A percentile compares a stretch with the other conserved stretches of the same genome.
Evolutionary conservation across 2,888 invertebrate species (phyloP).

Genomic region (Choristoneura rosaceana): DNA sequence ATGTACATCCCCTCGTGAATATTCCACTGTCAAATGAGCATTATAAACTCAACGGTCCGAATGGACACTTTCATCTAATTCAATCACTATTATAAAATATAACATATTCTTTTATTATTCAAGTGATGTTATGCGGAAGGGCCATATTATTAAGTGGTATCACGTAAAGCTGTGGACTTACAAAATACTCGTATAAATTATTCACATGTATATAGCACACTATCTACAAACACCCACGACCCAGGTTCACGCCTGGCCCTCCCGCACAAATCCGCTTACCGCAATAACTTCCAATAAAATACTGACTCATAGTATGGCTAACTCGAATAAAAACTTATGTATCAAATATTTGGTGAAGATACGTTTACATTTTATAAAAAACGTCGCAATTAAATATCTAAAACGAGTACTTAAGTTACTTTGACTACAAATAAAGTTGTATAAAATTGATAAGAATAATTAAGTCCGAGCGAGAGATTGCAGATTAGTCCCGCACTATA

Average conservation of each 20-base stretch:
- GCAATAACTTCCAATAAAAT: conserved; percentile 79
- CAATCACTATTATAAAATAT: conserved; percentile 80
- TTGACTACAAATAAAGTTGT: conserved; percentile 78
- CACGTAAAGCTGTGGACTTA: conserved; percentile 85
- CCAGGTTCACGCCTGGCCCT: conserved; percentile 76
- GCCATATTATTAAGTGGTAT: conserved; percentile 76
- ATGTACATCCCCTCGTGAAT: conserved; percentile 75
- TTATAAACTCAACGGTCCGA: conserved; percentile 75
- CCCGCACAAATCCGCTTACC: conserved; percentile 74
- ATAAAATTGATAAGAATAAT: conserved; percentile 76
- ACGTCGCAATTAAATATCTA: conserved; percentile 77
- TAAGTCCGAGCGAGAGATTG: conserved; percentile 52
- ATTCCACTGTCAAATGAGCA: conserved; percentile 77
- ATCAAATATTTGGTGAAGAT: conserved; percentile 85
- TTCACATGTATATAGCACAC: conserved; percentile 85
- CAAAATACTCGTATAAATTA: conserved; percentile 85
- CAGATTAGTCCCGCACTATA: conserved; percentile 53
- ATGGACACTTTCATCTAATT: conserved; percentile 68
- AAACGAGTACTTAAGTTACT: conserved; percentile 73
- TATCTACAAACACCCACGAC: conserved; percentile 82
- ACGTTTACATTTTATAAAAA: conserved; percentile 74
- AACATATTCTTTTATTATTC: conserved; percentile 67
- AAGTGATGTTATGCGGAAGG: conserved; percentile 74
- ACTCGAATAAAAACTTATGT: conserved; percentile 81
- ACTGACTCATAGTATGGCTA: conserved; percentile 85